Evolutionary conservation across 2,888 invertebrate genomes (phyloP), one percentile per base, ranked within the genome.

Genomic region (Dryocosmus kuriphilus): DNA sequence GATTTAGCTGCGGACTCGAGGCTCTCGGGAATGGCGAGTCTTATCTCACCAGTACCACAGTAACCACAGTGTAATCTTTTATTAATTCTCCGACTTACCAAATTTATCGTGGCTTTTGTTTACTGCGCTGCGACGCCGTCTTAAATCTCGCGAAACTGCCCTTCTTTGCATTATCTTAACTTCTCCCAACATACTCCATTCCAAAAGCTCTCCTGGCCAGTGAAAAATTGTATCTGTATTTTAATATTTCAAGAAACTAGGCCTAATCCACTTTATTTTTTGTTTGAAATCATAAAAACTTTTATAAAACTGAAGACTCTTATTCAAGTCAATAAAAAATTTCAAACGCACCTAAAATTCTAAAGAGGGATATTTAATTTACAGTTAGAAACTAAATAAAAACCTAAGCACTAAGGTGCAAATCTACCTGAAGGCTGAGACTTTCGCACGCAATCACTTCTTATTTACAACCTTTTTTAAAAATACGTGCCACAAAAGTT

Each of bases 61-160:
- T 82, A 81, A 79, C 83, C 81, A 81, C 81, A 80, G 87, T 89
- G 91, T 91, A 91, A 91, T 91, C 91, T 91, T 91, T 91, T 91
- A 91, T 91, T 91, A 91, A 91, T 91, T 91, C 91, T 90, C 88
- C 88, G 90, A 90, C 90, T 91, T 90, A 89, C 85, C 86, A 90
- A 91, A 91, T 91, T 91, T 91, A 91, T 91, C 88, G 89, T 85
- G 82, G 90, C 90, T 90, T 90, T 91, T 91, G 90, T 90, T 91
- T 90, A 90, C 89, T 84, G 82, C 83, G 83, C 77, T 79, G 82
- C 81, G 80, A 77, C 82, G 85, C 82, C 80, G 82, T 83, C 88
- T 89, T 89, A 89, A 89, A 89, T 89, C 89, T 89, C 85, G 55
- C 78, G 78, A 81, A 85, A 86, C 81, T 81, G 79, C 81, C 82